These are phyloP conservation scores for Loriculus beryllinus DNA, from an alignment of 2,797 vertebrate species.

Conservation along the genomic window DNA sequence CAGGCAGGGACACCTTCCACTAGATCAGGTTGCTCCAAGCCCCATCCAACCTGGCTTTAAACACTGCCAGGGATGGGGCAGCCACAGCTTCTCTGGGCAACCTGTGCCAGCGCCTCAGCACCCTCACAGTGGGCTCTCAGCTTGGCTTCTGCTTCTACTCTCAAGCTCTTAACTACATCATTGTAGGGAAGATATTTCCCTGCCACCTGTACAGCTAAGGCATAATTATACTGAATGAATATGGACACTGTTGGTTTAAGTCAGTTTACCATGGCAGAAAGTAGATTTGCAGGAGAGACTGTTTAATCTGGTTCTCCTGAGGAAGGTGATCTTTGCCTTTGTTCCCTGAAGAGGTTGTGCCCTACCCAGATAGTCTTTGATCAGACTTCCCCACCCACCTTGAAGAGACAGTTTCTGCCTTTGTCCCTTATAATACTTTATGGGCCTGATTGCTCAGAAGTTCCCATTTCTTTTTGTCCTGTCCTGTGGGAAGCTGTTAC, in stretches of 20 bases:
- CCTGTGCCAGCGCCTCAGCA: background rate
- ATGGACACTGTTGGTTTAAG: background rate
- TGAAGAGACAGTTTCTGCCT: background rate
- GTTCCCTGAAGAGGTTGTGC: background rate
- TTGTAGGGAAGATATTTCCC: background rate
- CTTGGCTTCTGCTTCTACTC: background rate
- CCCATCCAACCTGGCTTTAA: background rate
- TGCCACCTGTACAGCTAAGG: background rate
- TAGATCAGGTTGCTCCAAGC: background rate
- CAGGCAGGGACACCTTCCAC: background rate
- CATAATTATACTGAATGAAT: background rate
- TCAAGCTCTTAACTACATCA: background rate
- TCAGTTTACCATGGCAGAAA: accelerated
- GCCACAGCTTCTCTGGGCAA: background rate
- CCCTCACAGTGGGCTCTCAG: background rate
- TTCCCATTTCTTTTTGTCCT: background rate
- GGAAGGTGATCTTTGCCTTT: background rate
- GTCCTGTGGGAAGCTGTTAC: background rate
- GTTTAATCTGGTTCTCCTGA: background rate
- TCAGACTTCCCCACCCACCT: background rate
- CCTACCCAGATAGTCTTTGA: background rate
- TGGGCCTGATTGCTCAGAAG: background rate
- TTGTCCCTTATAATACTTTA: background rate
- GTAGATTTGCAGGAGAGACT: background rate
- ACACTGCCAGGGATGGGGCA: background rate